A percentile compares a stretch with the other conserved stretches of the same genome.
Conservation (phyloP, 2,888 invertebrate species). For the Lycaena phlaeas region DNA sequence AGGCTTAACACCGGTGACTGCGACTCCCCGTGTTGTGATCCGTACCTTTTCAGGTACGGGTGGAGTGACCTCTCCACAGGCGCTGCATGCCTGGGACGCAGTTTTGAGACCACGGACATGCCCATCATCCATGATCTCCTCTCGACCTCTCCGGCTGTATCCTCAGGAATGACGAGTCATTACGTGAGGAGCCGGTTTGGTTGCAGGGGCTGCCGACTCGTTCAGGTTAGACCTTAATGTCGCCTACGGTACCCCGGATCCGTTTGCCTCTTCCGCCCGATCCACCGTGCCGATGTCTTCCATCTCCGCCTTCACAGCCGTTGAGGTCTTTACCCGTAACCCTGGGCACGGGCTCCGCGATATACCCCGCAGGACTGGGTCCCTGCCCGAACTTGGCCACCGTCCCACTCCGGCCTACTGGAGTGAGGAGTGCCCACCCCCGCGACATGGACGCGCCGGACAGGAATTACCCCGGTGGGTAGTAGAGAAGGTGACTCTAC, state of each 20-base stretch:
- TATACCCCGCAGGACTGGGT: conserved; percentile 18
- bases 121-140: no score
- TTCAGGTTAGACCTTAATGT: no score
- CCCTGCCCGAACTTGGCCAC: no score
- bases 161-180: no score
- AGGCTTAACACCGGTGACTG: conserved; percentile 18
- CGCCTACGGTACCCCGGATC: neutral
- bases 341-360: conserved; percentile 18
- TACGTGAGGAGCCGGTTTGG: no score
- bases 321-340: conserved; percentile 21
- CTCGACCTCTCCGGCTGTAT: no score
- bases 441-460: conserved; percentile 22
- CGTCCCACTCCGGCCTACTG: no score
- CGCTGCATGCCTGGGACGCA: no score
- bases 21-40: conserved; percentile 11
- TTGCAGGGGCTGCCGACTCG: no score
- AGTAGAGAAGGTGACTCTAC: conserved; percentile 12
- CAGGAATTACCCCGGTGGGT: conserved; percentile 19
- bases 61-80: neutral
- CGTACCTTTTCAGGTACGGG: neutral
- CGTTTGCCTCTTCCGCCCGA: no score
- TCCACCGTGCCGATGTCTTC: conserved; percentile 11
- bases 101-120: no score
- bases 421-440: conserved; percentile 16
- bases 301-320: conserved; percentile 14